Evolutionary conservation across 2,888 invertebrate species (phyloP), one percentile per base, ranked within the genome.

Genomic region (Caenorhabditis zanzibari): DNA sequence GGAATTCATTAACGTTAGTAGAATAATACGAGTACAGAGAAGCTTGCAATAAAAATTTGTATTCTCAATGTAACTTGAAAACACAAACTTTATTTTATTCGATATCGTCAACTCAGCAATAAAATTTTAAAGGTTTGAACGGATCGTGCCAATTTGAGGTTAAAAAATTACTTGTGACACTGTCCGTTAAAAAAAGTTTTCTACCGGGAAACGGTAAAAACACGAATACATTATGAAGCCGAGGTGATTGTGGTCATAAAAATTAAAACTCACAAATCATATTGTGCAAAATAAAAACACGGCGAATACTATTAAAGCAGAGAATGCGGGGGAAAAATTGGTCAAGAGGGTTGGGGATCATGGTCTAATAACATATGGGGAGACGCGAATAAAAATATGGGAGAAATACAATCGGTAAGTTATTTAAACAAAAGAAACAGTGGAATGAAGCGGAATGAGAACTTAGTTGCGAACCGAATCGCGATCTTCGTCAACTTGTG

Each of bases 401-500:
- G 26, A 59, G 54, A 32, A 44, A 54, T 64, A 64, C 69, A 61
- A 71, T 44, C 44, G 35, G 52, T 68, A 28, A 49, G 63, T 79
- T 19, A 64, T 56, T 72, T 47, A 10, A 79, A 77, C 69, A 71
- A 58, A 71, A 22, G 3, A 16, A 26, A 32, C 44, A 35, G 14
- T 41, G 49, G 35, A 63, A 56, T 54, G 35, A 47, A 44, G 7
- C 54, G 54, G 61, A 63, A 54, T 32, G 26, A 44, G 32, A 47
- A 26, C 19, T 68, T 68, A 81, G 68, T 81, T 81, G 58, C 73
- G 73, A 22, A 81, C 73, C 12, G 81, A 81, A 19, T 81, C 81
- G 32, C 59, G 75, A 49, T 83, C 83, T 44, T 84, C 84, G 32
- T 84, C 84, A 24, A 80, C 72, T 52, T 84, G 84, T 1, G 84